Evolutionary conservation across 1,140 invertebrate species (phyloP).

Genomic region (Heliconius nattereri): DNA sequence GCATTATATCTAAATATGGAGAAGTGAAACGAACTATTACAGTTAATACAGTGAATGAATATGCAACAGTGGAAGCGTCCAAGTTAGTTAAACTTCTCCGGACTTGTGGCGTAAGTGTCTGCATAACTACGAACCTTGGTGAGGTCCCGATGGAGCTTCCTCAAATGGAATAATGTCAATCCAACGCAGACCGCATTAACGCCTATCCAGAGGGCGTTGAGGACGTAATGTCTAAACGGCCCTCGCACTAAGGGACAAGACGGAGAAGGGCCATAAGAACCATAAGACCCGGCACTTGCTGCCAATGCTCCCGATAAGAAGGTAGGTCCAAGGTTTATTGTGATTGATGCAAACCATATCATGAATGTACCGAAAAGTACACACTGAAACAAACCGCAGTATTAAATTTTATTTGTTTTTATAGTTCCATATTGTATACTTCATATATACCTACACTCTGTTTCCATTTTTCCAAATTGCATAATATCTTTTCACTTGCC

Average conservation of each 20-base stretch:
- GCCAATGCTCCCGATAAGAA: conserved; percentile 92
- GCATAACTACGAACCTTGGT: conserved; percentile 83
- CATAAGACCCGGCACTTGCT: conserved; percentile 88
- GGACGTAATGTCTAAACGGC: conserved; percentile 92
- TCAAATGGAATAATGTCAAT: conserved; percentile 91
- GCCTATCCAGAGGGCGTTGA: conserved; percentile 94
- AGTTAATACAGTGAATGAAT: conserved; percentile 39
- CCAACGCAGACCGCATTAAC: conserved; percentile 93
- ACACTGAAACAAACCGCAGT: conserved; percentile 84
- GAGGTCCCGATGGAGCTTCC: conserved; percentile 91
- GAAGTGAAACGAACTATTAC: conserved; percentile 41
- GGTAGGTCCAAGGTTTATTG: conserved; percentile 94
- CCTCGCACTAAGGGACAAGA: conserved; percentile 91
- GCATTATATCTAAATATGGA: conserved; percentile 37
- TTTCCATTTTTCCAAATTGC: too few relatives aligned
- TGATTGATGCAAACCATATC: conserved; percentile 95
- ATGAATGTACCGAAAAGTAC: conserved; percentile 95
- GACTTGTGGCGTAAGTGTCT: conserved; percentile 35
- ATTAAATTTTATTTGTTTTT: neutral
- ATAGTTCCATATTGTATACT: too few relatives aligned
- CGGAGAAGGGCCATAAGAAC: conserved; percentile 84
- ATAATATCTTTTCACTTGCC: too few relatives aligned
- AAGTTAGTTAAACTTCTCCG: conserved; percentile 54
- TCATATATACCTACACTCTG: too few relatives aligned
- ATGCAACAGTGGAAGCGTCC: conserved; percentile 34